Evolutionary conservation across 2,888 invertebrate species (phyloP), one percentile per base, ranked within the genome.

Genomic region (Hetaerina titia): DNA sequence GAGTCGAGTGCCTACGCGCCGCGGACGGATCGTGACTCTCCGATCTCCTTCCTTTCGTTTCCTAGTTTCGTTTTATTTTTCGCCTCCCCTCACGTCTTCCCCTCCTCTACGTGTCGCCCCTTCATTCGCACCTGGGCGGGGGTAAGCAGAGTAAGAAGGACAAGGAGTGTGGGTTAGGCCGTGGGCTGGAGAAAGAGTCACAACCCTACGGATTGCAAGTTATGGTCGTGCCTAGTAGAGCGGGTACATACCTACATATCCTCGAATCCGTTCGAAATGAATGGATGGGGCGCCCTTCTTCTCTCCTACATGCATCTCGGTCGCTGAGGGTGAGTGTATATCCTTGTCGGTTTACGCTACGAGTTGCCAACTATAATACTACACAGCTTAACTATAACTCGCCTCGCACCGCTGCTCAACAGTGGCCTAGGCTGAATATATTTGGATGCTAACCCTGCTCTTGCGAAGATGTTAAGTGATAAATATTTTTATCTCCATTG

Each of bases 11-110:
- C 56, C 92, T 45, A 69, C 69, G 92, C 92, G 22, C 56, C 92
- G 7, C 7, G 13, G 81, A 15, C 19, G 45, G 74, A 74, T 92
- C 69, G 92, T 92, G 92, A 92, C 92, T 92, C 74, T 92, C 45
- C 69, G 92, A 92, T 92, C 92, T 92, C 69, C 13, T 56, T 45
- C 69, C 56, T 64, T 63, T 56, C 45, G 63, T 45, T 56, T 92
- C 64, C 63, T 64, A 31, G 25, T 15, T 15, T 22, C 31, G 25
- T 81, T 81, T 31, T 4, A 31, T 13, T 31, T 25, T 31, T 31
- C 31, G 25, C 31, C 81, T 11, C 81, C 31, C 25, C 81, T 90
- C n/a, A 19, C 31, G 13, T 25, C 25, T 31, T 69, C 69, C 92
- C 31, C 45, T 64, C 63, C 63, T 31, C 88, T 15, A 19, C 89